A percentile compares a stretch with the other conserved stretches of the same genome.
phyloP scores from a whole-genome alignment of 2,888 invertebrate species.

The Drosophila differens region DNA sequence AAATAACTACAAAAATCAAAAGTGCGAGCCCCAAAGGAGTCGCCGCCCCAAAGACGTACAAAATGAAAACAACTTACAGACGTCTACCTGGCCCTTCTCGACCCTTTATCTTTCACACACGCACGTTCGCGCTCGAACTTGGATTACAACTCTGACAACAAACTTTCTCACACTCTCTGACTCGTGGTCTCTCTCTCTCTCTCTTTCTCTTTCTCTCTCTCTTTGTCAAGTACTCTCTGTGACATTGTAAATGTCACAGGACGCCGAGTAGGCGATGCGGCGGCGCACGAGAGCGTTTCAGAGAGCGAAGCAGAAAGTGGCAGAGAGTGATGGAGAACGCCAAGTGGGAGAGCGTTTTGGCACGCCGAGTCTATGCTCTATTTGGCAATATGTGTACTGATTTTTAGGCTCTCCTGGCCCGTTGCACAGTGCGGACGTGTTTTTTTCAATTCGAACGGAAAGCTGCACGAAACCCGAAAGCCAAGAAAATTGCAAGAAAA shows the following conservation, averaged over 20 bases:
- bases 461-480: slow-evolving; percentile 37
- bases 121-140: slow-evolving; percentile 9
- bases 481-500: slow-evolving; percentile 49
- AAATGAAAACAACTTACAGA: slow-evolving; percentile 67
- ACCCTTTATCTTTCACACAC: not conserved
- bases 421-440: slow-evolving; percentile 80
- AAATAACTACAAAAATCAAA: slow-evolving; percentile 55
- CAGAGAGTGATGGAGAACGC: slow-evolving; percentile 1
- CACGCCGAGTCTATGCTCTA: slow-evolving; percentile 42
- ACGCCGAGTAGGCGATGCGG: slow-evolving; percentile 39
- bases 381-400: slow-evolving; percentile 72
- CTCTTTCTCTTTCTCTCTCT: slow-evolving; percentile 6
- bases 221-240: slow-evolving; percentile 29
- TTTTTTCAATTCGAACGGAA: slow-evolving; percentile 49
- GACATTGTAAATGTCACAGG: slow-evolving; percentile 76
- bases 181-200: not conserved
- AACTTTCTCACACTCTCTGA: slow-evolving; percentile 15
- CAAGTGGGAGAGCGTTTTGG: slow-evolving; percentile 17
- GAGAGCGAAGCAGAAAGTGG: slow-evolving; percentile 26
- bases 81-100: not conserved
- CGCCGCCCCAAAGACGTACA: slow-evolving; percentile 23
- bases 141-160: slow-evolving; percentile 6
- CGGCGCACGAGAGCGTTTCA: slow-evolving; percentile 52
- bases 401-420: slow-evolving; percentile 81
- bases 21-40: slow-evolving; percentile 63